phyloP scores from a whole-genome alignment of 2,113 vertebrate species.

The Triplophysa rosa region DNA sequence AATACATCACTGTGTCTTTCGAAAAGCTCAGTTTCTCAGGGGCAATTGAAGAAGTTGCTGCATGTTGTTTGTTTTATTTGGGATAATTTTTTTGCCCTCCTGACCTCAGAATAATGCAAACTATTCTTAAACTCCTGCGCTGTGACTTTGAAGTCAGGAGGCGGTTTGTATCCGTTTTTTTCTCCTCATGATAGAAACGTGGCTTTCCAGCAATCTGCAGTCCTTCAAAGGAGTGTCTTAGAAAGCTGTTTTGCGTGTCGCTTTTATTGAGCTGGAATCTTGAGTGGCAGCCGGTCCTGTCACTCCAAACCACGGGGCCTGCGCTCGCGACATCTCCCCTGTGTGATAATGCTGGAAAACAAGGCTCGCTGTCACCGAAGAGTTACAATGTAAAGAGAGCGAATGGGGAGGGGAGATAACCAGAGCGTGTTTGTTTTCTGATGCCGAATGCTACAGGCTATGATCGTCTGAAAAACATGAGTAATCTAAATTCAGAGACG shows the following conservation, averaged over 20 bases:
- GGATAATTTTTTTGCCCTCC: slow-evolving; percentile 6
- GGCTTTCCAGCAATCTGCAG: background rate
- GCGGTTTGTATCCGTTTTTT: background rate
- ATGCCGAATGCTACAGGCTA: background rate
- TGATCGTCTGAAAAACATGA: slow-evolving; percentile 11
- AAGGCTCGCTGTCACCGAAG: slow-evolving; percentile 12
- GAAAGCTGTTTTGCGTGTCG: slow-evolving; percentile 9
- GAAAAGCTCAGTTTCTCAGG: background rate
- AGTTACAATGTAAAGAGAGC: slow-evolving; percentile 31
- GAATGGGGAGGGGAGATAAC: slow-evolving; percentile 23
- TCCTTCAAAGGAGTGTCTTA: background rate
- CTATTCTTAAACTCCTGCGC: background rate
- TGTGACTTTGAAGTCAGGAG: background rate
- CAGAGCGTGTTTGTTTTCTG: slow-evolving; percentile 25
- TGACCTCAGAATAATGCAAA: slow-evolving; percentile 8
- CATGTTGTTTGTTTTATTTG: slow-evolving; percentile 5
- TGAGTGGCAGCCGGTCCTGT: slow-evolving; percentile 33
- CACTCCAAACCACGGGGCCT: slow-evolving; percentile 3
- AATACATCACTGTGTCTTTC: background rate
- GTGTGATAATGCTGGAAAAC: slow-evolving; percentile 39
- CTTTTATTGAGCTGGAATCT: slow-evolving; percentile 39
- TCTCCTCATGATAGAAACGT: slow-evolving; percentile 1
- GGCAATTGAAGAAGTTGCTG: slow-evolving; percentile 13
- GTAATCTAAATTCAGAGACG: slow-evolving; percentile 4
- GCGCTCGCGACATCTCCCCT: slow-evolving; percentile 19